phyloP scores from a whole-genome alignment of 2,888 invertebrate species.

The Diarsia brunnea region DNA sequence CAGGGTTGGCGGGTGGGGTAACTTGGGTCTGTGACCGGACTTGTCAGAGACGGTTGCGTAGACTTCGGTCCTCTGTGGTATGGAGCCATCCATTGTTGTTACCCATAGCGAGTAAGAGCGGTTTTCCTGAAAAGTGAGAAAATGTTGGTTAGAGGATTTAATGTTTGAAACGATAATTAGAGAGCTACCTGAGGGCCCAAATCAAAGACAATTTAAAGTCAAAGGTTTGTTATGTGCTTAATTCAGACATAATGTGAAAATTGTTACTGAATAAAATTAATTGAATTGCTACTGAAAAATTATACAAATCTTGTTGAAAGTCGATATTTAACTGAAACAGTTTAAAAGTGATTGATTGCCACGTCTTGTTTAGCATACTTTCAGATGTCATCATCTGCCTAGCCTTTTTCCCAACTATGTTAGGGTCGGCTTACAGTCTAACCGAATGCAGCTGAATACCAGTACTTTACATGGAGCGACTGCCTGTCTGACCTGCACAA shows the following conservation, averaged over 20 bases:
- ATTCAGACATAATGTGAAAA: too few relatives aligned
- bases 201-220: not conserved
- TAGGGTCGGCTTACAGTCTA: too few relatives aligned
- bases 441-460: too few relatives aligned
- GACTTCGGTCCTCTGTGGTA: constrained; percentile 85
- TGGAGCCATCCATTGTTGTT: constrained; percentile 83
- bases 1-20: constrained; percentile 79
- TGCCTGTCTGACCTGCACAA: too few relatives aligned
- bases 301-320: not conserved
- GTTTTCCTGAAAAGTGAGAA: constrained; percentile 82
- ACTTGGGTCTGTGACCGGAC: constrained; percentile 76
- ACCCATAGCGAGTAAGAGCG: constrained; percentile 86
- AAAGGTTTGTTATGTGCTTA: not conserved
- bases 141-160: not conserved
- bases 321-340: not conserved
- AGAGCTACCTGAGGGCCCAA: not conserved
- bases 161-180: not conserved
- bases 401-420: too few relatives aligned
- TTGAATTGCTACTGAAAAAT: too few relatives aligned
- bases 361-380: not conserved
- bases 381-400: too few relatives aligned
- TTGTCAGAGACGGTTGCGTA: constrained; percentile 83
- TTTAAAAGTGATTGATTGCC: not conserved
- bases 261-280: too few relatives aligned
- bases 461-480: too few relatives aligned